phyloP scores from a whole-genome alignment of 2,888 invertebrate species.

The Adelphocoris suturalis region DNA sequence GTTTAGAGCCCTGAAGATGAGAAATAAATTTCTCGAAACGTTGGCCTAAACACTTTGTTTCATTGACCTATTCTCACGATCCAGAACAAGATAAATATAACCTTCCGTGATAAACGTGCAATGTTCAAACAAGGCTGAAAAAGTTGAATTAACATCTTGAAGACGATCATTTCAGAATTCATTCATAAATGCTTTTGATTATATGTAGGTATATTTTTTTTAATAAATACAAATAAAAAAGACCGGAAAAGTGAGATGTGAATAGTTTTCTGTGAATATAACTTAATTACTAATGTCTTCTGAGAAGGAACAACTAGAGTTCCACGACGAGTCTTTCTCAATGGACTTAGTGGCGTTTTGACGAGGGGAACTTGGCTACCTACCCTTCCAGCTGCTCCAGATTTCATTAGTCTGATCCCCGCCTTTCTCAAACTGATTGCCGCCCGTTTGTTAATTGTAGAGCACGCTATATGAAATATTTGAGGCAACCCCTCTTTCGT shows the following conservation, averaged over 20 bases:
- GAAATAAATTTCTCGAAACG: too few relatives aligned
- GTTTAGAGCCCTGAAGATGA: too few relatives aligned
- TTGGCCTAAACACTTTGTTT: too few relatives aligned
- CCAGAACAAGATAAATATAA: too few relatives aligned
- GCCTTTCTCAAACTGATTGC: background rate
- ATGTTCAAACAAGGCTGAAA: too few relatives aligned
- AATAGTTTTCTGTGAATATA: background rate
- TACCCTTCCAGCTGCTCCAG: constrained; percentile 3
- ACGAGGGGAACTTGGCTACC: background rate
- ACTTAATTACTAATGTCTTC: background rate
- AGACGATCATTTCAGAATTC: too few relatives aligned
- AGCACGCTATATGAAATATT: background rate
- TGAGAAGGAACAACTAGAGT: background rate
- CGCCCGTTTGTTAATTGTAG: background rate
- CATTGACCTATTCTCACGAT: too few relatives aligned
- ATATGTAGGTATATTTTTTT: too few relatives aligned
- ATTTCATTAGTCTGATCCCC: background rate
- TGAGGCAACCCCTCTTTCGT: background rate
- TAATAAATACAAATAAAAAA: background rate
- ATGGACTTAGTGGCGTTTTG: background rate
- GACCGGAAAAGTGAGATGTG: background rate
- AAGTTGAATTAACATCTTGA: too few relatives aligned
- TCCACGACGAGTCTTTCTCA: background rate
- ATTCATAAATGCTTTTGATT: too few relatives aligned
- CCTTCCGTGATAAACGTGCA: too few relatives aligned